A percentile compares a stretch with the other conserved stretches of the same genome.
phyloP scores from a whole-genome alignment of 2,797 vertebrate species.

The Buceros bicornis region DNA sequence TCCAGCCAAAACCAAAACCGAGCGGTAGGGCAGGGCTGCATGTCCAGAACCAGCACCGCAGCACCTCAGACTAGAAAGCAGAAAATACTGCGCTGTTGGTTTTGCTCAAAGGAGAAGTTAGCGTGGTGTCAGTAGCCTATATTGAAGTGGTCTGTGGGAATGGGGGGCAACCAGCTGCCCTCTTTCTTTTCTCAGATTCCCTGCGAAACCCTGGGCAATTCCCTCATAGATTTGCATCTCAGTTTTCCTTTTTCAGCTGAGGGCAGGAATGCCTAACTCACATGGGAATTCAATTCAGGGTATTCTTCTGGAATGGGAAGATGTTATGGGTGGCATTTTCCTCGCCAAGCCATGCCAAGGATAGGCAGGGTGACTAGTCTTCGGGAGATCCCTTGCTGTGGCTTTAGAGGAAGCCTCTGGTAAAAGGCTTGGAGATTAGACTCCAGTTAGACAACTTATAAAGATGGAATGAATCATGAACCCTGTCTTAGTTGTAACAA shows the following conservation, averaged over 20 bases:
- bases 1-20: constrained; percentile 94
- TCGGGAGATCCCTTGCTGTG: background rate
- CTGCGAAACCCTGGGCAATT: background rate
- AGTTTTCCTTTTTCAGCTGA: background rate
- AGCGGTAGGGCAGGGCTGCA: constrained; percentile 82
- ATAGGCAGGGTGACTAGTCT: background rate
- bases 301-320: background rate
- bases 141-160: background rate
- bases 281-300: background rate
- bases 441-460: background rate
- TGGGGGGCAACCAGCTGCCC: background rate
- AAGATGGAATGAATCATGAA: background rate
- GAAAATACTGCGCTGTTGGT: background rate
- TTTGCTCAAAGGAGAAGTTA: background rate
- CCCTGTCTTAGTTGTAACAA: background rate
- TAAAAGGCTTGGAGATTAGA: background rate
- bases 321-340: background rate
- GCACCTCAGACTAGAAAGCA: background rate
- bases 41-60: background rate
- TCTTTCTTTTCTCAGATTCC: background rate
- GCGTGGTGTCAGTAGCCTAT: background rate
- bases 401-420: background rate
- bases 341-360: background rate
- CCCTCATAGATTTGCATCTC: background rate
- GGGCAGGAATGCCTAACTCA: background rate